Evolutionary conservation across 2,797 vertebrate genomes (phyloP), one percentile per base, ranked within the genome.

Genomic region (Arrhamphus sclerolepis): DNA sequence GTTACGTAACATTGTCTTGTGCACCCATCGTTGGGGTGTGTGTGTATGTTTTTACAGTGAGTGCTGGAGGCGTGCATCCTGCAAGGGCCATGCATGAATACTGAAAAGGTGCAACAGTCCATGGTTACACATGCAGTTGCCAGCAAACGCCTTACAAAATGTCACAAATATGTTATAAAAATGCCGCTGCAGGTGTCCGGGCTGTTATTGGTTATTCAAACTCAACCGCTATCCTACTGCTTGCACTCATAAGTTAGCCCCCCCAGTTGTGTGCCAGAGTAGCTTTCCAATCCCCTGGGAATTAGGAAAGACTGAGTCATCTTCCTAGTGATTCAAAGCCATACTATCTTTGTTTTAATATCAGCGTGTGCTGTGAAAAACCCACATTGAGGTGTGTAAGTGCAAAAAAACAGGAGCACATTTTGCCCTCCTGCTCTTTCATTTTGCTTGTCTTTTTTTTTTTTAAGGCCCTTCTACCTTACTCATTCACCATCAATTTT

Each of bases 261-360:
- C 13, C 28, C 17, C 28, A 34, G 11, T 39, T 47, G 56, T 29
- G 14, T 11, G 21, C 46, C 22, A 75, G 66, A 72, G 73, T 76
- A 50, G 59, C 63, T 75, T 22, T 72, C 61, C 49, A 53, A 48
- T 72, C 63, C 55, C 49, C 61, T 31, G 49, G 46, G 65, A 19
- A 26, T 68, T 47, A 41, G 63, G 62, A 77, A 61, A 43, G 55
- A 81, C 68, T 89, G 86, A 89, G 61, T 89, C 86, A 89, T 84
- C 75, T 62, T 66, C 72, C 63, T 44, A 66, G 72, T 16, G 2
- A 51, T 49, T 77, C 77, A 68, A 80, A 78, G 58, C 63, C 52
- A 56, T 56, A 40, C 46, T 65, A 43, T 46, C 38, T 22, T 24
- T 54, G 55, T 70, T 38, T 66, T 34, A 16, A 11, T 62, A 67